Conservation (phyloP, 1,140 invertebrate species). For the Scaptomyza graminum region DNA sequence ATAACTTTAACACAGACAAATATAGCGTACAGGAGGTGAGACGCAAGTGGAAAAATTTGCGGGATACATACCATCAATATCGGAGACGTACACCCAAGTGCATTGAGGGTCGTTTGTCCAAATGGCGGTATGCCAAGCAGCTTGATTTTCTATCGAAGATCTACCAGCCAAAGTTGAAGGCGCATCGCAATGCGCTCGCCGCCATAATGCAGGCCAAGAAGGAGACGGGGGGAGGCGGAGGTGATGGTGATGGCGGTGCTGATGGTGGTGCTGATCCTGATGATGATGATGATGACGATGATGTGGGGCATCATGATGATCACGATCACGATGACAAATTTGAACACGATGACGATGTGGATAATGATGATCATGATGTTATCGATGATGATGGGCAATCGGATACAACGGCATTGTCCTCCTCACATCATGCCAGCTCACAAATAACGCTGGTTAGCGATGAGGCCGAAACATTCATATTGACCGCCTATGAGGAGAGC, state of each 20-base stretch:
- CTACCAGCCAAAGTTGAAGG: constrained; percentile 79
- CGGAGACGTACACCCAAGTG: constrained; percentile 77
- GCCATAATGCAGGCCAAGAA: constrained; percentile 42
- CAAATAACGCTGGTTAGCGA: constrained; percentile 73
- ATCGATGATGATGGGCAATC: constrained; percentile 65
- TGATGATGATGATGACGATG: constrained; percentile 14
- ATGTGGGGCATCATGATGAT: constrained; percentile 26
- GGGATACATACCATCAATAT: constrained; percentile 81
- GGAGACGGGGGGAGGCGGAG: no score
- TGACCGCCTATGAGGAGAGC: constrained; percentile 77
- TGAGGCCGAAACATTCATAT: constrained; percentile 74
- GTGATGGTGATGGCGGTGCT: constrained; percentile 32
- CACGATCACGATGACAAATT: not conserved
- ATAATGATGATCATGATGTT: constrained; percentile 42
- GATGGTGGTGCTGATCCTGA: constrained; percentile 15
- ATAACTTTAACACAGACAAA: constrained; percentile 60
- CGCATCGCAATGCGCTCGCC: constrained; percentile 57
- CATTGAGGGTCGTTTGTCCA: constrained; percentile 73
- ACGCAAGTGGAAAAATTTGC: constrained; percentile 79
- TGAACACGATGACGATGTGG: constrained; percentile 25
- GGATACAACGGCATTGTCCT: constrained; percentile 51
- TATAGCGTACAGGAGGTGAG: constrained; percentile 80
- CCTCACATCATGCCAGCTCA: constrained; percentile 58
- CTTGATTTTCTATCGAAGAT: constrained; percentile 76
- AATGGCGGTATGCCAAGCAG: constrained; percentile 80